These are phyloP conservation scores for Esperia sulphurella DNA, from an alignment of 2,888 invertebrate species.

Conservation along the genomic window DNA sequence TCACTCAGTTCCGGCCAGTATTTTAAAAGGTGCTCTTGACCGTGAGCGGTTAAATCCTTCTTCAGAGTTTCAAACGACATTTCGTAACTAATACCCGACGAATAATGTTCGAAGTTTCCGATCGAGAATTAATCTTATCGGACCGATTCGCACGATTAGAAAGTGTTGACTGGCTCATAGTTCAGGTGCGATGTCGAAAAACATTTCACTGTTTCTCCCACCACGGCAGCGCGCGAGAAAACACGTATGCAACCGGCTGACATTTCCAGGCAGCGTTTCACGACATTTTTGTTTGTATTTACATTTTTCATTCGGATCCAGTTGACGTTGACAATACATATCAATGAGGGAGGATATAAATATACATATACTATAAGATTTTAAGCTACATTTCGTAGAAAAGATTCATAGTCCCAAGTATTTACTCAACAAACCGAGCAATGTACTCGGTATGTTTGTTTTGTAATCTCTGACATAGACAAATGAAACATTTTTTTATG, in stretches of 20 bases:
- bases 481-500: too few relatives aligned
- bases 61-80: constrained; percentile 79
- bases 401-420: too few relatives aligned
- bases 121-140: constrained; percentile 24
- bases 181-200: constrained; percentile 36
- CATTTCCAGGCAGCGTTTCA: constrained; percentile 19
- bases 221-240: constrained; percentile 42
- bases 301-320: constrained; percentile 3
- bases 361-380: too few relatives aligned
- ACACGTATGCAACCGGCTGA: constrained; percentile 57
- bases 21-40: constrained; percentile 89
- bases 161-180: constrained; percentile 61
- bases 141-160: constrained; percentile 63
- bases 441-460: too few relatives aligned
- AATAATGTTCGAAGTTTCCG: constrained; percentile 7
- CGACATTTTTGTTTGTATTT: constrained; percentile 17
- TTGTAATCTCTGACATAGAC: too few relatives aligned
- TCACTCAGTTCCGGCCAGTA: constrained; percentile 87
- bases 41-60: constrained; percentile 77
- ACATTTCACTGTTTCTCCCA: constrained; percentile 65
- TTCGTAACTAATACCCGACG: constrained; percentile 19
- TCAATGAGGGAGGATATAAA: too few relatives aligned
- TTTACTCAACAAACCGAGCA: too few relatives aligned
- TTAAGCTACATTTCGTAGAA: too few relatives aligned
- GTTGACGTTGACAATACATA: too few relatives aligned